Evolutionary conservation across 2,888 invertebrate species (phyloP).

Genomic region (Drosophila nr. perissopoda): DNA sequence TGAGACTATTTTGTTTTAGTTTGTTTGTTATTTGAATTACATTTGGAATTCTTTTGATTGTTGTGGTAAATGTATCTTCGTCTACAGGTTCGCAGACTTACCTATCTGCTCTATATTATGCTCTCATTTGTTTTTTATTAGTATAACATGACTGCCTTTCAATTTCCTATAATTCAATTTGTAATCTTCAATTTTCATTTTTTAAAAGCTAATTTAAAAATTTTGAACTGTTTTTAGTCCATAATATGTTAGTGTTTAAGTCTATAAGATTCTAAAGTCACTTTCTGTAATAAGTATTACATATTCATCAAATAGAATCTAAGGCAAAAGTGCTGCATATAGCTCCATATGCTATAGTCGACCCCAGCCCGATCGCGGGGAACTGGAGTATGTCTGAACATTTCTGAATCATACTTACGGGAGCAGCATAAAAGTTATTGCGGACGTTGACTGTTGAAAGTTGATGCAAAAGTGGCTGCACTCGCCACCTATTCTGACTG

Average conservation of each 20-base stretch:
- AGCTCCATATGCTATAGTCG: not conserved
- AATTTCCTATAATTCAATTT: not conserved
- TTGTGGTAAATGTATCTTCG: not conserved
- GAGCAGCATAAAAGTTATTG: slow-evolving; percentile 23
- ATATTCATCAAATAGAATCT: not conserved
- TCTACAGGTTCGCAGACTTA: no score
- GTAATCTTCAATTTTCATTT: not conserved
- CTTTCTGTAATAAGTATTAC: not conserved
- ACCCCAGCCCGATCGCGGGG: no score
- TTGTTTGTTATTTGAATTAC: not conserved
- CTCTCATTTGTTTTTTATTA: not conserved
- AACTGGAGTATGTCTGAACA: not conserved
- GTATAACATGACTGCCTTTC: not conserved
- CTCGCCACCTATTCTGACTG: slow-evolving; percentile 24
- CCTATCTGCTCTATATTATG: not conserved
- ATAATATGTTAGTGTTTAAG: not conserved
- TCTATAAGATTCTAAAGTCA: not conserved
- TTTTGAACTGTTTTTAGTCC: not conserved
- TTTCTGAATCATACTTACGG: slow-evolving; percentile 12
- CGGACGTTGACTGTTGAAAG: slow-evolving; percentile 23
- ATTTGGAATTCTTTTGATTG: not conserved
- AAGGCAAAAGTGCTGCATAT: not conserved
- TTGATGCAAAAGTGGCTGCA: slow-evolving; percentile 39
- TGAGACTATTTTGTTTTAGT: not conserved
- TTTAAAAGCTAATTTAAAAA: not conserved